Base-by-base conservation (phyloP, 2,888 invertebrate genomes). In the Drepanosiphum platanoidis region DNA sequence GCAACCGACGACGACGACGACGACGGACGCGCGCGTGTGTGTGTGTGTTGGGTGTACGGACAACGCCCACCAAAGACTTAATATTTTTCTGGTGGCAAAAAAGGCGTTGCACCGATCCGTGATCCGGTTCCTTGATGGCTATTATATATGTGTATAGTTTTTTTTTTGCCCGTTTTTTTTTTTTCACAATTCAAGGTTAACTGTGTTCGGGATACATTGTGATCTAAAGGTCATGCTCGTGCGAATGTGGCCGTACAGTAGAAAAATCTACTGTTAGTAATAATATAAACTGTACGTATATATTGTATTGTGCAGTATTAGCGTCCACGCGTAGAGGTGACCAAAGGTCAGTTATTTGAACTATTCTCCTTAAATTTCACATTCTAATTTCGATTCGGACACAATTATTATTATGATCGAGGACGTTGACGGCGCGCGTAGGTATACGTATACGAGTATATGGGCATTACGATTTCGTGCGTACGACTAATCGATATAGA, bases 91-190 rank as follows among this genome's bases (percentile, higher is more conserved):
- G 39, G 71, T 71, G 70, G 71, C 68, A 71, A 81, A 81, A 81
- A 81, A 81, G 81, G 81, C 81, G 81, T 81, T 81, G 81, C 58
- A 58, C 71, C 30, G 46, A 68, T 70, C 30, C 52, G 70, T 80
- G 71, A 81, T 81, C 81, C 81, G 81, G 81, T 81, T 81, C 70
- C 71, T 81, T 22, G 71, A 81, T 71, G 13, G 58, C 58, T 81
- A 39, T 81, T 71, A 71, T 72, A 72, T 72, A n/a, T n/a, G n/a
- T n/a, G n/a, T 72, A 72, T 72, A 46, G n/a, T 74, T 46, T 27
- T 77, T 79, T 79, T 79, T 79, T 68, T 32, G 66, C 42, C 66
- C 11, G 42, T 72, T 46, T 58, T 75, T 32, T 74, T 80, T 80
- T 80, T 70, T 70, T 68, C n/a, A 27, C 71, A 22, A 71, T 81